phyloP scores from a whole-genome alignment of 2,113 vertebrate genomes.

The Mesitornis unicolor region DNA sequence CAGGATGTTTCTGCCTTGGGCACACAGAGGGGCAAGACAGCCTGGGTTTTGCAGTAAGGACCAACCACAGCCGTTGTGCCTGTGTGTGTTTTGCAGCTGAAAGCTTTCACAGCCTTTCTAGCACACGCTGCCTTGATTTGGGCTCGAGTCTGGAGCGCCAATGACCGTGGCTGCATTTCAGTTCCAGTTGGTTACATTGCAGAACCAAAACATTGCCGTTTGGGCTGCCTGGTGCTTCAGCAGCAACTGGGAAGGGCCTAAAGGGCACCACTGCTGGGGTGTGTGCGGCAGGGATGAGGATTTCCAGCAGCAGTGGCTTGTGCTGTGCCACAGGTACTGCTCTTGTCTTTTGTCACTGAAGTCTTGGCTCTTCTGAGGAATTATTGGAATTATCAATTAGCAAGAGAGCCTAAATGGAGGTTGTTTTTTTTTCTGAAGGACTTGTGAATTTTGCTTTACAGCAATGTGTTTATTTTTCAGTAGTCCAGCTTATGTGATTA shows the following conservation, averaged over 20 bases:
- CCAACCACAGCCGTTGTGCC: neutral
- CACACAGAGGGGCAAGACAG: neutral
- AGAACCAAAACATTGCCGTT: neutral
- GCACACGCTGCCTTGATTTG: neutral
- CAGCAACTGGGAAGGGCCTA: neutral
- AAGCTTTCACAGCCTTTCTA: neutral
- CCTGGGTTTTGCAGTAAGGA: neutral
- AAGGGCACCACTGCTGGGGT: neutral
- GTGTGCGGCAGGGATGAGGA: neutral
- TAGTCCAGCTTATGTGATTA: neutral
- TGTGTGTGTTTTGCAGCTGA: neutral
- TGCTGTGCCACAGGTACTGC: neutral
- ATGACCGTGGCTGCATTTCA: constrained; percentile 1
- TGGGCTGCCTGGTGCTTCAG: neutral
- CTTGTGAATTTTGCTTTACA: neutral
- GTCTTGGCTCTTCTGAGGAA: neutral
- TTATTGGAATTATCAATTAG: neutral
- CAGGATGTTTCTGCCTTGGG: neutral
- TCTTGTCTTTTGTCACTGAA: neutral
- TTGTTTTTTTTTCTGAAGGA: neutral
- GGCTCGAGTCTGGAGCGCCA: neutral
- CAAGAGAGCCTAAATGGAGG: neutral
- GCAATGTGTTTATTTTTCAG: neutral
- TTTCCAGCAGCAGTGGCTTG: neutral
- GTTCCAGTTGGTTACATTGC: neutral